Conservation (phyloP, 2,888 invertebrate species). For the Perdita meconis region DNA sequence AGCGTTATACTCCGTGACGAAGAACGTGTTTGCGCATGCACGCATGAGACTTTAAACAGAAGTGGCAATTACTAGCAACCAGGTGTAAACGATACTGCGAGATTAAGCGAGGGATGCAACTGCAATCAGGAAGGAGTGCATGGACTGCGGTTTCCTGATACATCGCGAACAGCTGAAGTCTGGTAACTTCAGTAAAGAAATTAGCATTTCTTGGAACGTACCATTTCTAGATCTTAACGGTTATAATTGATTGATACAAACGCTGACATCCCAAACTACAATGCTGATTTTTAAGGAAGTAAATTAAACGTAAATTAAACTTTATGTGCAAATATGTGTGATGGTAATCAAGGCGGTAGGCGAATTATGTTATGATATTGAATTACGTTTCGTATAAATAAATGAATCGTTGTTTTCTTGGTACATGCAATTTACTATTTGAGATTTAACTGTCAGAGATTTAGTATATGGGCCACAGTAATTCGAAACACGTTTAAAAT, state of each 20-base stretch:
- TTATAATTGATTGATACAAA: too few species aligned
- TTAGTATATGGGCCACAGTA: slow-evolving; percentile 24
- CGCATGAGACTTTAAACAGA: slow-evolving; percentile 32
- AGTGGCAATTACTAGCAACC: slow-evolving; percentile 44
- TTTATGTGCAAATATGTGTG: too few species aligned
- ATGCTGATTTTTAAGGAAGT: too few species aligned
- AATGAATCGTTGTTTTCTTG: too few species aligned
- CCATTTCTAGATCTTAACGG: too few species aligned
- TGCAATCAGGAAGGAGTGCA: slow-evolving; percentile 6
- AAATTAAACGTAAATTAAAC: too few species aligned
- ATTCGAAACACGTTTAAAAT: slow-evolving; percentile 27
- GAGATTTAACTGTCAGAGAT: slow-evolving; percentile 20
- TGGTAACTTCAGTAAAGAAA: background rate
- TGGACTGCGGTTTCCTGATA: background rate
- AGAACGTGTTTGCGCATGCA: slow-evolving; percentile 22
- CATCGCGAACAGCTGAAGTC: background rate
- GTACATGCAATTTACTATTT: slow-evolving; percentile 32
- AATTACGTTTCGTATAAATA: too few species aligned
- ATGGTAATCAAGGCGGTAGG: too few species aligned
- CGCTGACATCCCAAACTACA: too few species aligned
- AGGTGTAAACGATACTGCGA: slow-evolving; percentile 54
- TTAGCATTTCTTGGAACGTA: too few species aligned
- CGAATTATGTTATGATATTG: too few species aligned
- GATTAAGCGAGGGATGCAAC: slow-evolving; percentile 42
- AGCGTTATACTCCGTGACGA: slow-evolving; percentile 54